A percentile compares a stretch with the other conserved stretches of the same genome.
These are phyloP conservation scores for Cyphomyrmex costatus DNA, from an alignment of 1,140 invertebrate genomes.

Conservation along the genomic window DNA sequence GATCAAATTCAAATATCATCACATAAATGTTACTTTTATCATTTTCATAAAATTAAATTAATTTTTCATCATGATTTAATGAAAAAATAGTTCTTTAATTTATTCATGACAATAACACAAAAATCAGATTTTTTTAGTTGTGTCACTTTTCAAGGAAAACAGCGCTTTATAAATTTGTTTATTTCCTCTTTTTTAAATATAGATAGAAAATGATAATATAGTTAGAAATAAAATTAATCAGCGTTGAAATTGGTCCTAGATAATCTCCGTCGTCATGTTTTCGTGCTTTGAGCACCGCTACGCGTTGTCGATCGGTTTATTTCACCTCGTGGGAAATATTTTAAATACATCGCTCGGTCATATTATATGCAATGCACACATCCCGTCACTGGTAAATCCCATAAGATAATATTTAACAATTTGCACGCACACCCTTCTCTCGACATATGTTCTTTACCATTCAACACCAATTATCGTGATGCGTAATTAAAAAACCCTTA, in stretches of 20 bases:
- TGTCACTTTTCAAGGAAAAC: too few species aligned
- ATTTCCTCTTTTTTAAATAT: background rate
- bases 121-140: too few species aligned
- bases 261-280: background rate
- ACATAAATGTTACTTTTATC: too few species aligned
- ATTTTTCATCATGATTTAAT: too few species aligned
- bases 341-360: conserved; percentile 58
- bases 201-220: conserved; percentile 2
- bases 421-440: too few species aligned
- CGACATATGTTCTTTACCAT: background rate
- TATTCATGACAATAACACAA: too few species aligned
- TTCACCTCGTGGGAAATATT: conserved; percentile 64
- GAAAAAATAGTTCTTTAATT: too few species aligned
- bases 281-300: conserved; percentile 34
- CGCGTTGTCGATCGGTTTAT: conserved; percentile 34
- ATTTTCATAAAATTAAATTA: too few species aligned
- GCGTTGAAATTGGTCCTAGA: background rate
- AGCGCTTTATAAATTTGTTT: background rate
- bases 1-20: too few species aligned
- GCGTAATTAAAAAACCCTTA: conserved; percentile 17
- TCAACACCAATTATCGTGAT: conserved; percentile 1
- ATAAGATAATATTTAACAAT: conserved; percentile 39
- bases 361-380: background rate
- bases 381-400: background rate
- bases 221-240: background rate